These are phyloP conservation scores for Pygathrix nemaeus DNA, from an alignment of 2,113 vertebrate genomes.

Conservation along the genomic window DNA sequence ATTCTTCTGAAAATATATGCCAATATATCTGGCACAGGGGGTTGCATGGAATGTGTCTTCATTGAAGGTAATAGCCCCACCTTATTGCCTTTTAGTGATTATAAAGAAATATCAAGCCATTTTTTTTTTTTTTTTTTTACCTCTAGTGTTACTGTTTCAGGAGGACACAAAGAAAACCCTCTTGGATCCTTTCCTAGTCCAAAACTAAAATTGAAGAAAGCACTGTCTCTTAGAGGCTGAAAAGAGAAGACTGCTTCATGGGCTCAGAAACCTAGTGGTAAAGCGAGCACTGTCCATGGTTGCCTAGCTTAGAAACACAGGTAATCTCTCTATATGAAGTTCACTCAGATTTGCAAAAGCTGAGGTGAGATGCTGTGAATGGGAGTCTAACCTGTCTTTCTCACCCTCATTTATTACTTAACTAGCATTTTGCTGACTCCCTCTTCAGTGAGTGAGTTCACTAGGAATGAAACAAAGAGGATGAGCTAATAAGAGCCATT, in stretches of 20 bases:
- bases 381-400: neutral
- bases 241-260: neutral
- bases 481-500: neutral
- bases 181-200: neutral
- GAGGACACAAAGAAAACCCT: neutral
- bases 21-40: neutral
- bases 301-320: neutral
- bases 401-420: neutral
- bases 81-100: neutral
- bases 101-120: neutral
- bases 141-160: neutral
- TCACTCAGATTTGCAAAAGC: neutral
- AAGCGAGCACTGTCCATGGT: no score
- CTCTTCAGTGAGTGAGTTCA: neutral
- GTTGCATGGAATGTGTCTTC: neutral
- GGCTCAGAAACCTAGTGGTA: neutral
- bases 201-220: neutral
- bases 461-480: neutral
- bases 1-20: neutral
- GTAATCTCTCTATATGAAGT: neutral
- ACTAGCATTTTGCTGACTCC: neutral
- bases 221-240: neutral
- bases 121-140: neutral
- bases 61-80: neutral
- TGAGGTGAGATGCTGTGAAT: neutral